A percentile compares a stretch with the other conserved stretches of the same genome.
Conservation (phyloP, 2,888 invertebrate species). For the Flexamia atlantica region DNA sequence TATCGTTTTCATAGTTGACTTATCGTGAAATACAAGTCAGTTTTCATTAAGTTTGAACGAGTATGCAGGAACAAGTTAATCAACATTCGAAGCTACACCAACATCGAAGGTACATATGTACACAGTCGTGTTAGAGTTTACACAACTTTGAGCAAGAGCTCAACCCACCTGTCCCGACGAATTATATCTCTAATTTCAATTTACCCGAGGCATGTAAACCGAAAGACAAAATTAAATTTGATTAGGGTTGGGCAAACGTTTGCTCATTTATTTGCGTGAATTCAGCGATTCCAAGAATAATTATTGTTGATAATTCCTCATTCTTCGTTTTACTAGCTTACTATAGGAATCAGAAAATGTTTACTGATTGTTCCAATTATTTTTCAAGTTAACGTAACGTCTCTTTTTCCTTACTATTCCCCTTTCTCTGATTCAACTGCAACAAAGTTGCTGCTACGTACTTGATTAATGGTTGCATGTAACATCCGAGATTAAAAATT, state of each 20-base stretch:
- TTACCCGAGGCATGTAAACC: background rate
- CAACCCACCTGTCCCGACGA: conserved; percentile 15
- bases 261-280: no score
- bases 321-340: no score
- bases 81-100: background rate
- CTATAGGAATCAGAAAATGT: no score
- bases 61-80: conserved; percentile 6
- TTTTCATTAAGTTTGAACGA: background rate
- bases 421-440: no score
- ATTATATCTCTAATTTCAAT: conserved; percentile 36
- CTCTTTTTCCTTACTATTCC: no score
- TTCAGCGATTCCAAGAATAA: no score
- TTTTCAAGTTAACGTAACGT: no score
- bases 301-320: no score
- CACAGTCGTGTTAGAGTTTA: background rate
- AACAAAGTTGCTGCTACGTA: no score
- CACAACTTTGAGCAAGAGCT: background rate
- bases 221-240: conserved; percentile 3
- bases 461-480: no score
- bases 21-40: background rate
- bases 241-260: background rate
- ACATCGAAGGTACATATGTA: background rate
- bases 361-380: no score
- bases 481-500: no score
- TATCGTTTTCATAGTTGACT: background rate